Conservation (phyloP, 2,888 invertebrate species). For the Baccha elongata region DNA sequence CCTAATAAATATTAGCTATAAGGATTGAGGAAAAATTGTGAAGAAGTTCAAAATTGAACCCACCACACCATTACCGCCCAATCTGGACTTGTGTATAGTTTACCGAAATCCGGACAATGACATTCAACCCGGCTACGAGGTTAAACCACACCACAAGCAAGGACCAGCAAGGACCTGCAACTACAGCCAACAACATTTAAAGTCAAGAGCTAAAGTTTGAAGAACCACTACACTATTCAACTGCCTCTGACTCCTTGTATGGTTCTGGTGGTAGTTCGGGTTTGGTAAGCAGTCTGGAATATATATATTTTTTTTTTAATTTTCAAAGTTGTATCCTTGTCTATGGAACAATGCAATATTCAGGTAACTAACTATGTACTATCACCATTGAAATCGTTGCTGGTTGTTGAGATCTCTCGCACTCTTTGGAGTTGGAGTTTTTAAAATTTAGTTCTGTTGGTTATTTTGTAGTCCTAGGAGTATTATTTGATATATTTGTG, state of each 20-base stretch:
- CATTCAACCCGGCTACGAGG: slow-evolving; percentile 54
- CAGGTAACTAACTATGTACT: slow-evolving; percentile 37
- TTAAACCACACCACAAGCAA: slow-evolving; percentile 44
- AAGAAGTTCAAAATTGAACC: slow-evolving; percentile 35
- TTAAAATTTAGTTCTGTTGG: slow-evolving; percentile 2
- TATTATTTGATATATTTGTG: slow-evolving; percentile 27
- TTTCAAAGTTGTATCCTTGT: slow-evolving; percentile 35
- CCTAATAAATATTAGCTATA: slow-evolving; percentile 40
- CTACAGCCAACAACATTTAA: slow-evolving; percentile 23
- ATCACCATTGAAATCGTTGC: slow-evolving; percentile 34
- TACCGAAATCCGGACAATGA: slow-evolving; percentile 53
- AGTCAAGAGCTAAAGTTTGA: slow-evolving; percentile 48
- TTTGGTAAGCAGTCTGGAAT: slow-evolving; percentile 21
- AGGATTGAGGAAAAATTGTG: background rate
- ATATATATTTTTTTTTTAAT: slow-evolving; percentile 50
- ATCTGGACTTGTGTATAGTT: slow-evolving; percentile 7
- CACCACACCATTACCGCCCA: background rate
- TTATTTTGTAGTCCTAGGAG: slow-evolving; percentile 23
- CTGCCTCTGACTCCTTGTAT: slow-evolving; percentile 7
- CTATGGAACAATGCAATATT: slow-evolving; percentile 56
- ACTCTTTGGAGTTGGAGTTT: background rate
- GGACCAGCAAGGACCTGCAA: background rate
- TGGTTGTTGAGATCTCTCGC: background rate
- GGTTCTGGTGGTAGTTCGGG: background rate
- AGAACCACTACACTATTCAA: slow-evolving; percentile 51